Conservation (phyloP, 2,113 vertebrate genomes). For the Hiodon tergisus region DNA sequence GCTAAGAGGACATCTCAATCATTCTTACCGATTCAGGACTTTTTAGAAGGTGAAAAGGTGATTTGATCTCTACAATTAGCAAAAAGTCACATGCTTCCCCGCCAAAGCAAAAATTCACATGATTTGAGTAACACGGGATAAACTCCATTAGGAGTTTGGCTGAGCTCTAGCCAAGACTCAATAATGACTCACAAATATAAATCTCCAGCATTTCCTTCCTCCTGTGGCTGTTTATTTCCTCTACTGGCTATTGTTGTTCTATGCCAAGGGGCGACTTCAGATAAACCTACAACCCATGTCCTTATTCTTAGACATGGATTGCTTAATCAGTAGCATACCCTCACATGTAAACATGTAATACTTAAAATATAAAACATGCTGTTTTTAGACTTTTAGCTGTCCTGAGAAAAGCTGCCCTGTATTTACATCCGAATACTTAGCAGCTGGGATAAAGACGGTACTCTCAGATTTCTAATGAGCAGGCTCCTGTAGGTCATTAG, state of each 20-base stretch:
- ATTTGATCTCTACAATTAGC: neutral
- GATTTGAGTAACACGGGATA: neutral
- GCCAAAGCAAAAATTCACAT: slow-evolving; percentile 4
- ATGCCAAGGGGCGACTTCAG: neutral
- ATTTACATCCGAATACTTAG: neutral
- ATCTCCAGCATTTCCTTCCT: neutral
- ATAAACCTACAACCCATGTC: neutral
- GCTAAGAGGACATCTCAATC: neutral
- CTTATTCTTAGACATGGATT: neutral
- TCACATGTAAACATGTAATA: neutral
- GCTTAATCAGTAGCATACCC: neutral
- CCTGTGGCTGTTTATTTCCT: neutral
- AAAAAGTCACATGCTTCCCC: slow-evolving; percentile 2
- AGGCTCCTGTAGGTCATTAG: slow-evolving; percentile 10
- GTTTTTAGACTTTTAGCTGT: neutral
- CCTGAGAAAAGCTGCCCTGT: neutral
- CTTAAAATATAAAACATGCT: slow-evolving; percentile 1
- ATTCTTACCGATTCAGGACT: neutral
- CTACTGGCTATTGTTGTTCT: neutral
- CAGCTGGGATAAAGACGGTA: neutral
- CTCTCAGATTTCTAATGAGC: slow-evolving; percentile 18
- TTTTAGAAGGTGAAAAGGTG: neutral
- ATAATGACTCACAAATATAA: neutral
- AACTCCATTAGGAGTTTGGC: neutral
- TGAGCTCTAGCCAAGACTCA: neutral